Base-by-base conservation (phyloP, 2,797 vertebrate genomes). In the Brachyalestes nurse region DNA sequence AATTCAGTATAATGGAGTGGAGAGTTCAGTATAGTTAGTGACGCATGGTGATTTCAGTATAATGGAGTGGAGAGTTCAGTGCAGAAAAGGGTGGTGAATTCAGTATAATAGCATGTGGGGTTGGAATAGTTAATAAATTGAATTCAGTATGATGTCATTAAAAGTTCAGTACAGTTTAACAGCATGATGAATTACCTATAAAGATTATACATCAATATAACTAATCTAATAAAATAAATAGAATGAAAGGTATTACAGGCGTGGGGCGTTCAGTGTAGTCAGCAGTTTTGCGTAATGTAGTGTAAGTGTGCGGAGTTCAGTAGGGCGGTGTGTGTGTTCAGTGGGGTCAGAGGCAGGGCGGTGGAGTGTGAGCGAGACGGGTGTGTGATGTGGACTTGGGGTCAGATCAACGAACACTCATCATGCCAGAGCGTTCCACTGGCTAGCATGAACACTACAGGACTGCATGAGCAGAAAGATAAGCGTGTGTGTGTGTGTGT, bases 381-480 rank as follows among this genome's bases (percentile, higher is more conserved):
- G n/a, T 40, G 62, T 25, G n/a, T 75, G 77, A 76, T 47, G 69
- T 67, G 61, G 71, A 65, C 58, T 79, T 57, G 66, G 62, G 80
- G 71, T 80, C 78, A 83, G 77, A 67, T 58, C 21, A 16, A 66
- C 40, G 81, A 60, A 65, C 53, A 75, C 21, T n/a, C 28, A 42
- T 62, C 71, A 65, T 16, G 5, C 62, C 7, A n/a, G 62, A 19
- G 34, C 62, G 55, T 69, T 62, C 38, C 60, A 75, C 45, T 51
- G 4, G 51, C 70, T 5, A 64, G 5, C 47, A 34, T 66, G 40
- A 40, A 47, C 60, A 10, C 74, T 47, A 73, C 49, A 53, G 61
- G 65, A 70, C 34, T 12, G 40, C 2, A 7, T 21, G 40, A 10
- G 23, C 5, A 13, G 9, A 23, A 19, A 66, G 79, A 58, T 13